Percentiles rank a stretch among this genome's conserved stretches.
Conservation (phyloP, 2,797 vertebrate genomes). For the Myripristis murdjan region DNA sequence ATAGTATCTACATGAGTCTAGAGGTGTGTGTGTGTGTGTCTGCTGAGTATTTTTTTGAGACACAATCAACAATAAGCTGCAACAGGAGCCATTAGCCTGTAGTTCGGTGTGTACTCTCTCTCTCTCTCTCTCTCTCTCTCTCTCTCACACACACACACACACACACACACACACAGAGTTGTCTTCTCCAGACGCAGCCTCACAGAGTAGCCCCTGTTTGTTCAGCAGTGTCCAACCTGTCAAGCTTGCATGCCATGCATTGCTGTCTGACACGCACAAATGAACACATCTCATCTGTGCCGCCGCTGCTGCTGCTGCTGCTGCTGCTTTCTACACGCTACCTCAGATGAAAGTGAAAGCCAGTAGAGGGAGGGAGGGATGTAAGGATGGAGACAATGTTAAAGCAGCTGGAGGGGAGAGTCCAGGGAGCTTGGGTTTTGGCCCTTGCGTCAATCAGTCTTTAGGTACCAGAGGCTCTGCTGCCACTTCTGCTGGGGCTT, state of each 20-base stretch:
- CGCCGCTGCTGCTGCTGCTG: no score
- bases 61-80: constrained; percentile 28
- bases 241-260: constrained; percentile 67
- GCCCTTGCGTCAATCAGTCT: constrained; percentile 52
- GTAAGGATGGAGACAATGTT: constrained; percentile 11
- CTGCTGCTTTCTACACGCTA: constrained; percentile 54
- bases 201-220: constrained; percentile 68
- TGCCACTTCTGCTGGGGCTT: constrained; percentile 31
- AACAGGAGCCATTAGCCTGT: constrained; percentile 42
- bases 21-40: constrained; percentile 14
- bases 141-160: constrained; percentile 28
- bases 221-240: constrained; percentile 75
- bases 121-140: not conserved
- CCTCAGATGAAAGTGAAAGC: constrained; percentile 58
- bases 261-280: constrained; percentile 80
- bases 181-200: constrained; percentile 46
- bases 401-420: constrained; percentile 17
- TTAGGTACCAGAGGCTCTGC: constrained; percentile 25
- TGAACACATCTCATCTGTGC: constrained; percentile 78
- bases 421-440: constrained; percentile 48
- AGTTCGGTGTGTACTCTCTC: constrained; percentile 25
- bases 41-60: constrained; percentile 15
- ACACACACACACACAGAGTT: constrained; percentile 27
- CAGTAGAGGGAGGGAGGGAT: constrained; percentile 27
- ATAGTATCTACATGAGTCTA: no score